phyloP scores from a whole-genome alignment of 1,140 invertebrate species.

The Zaprionus vittiger region DNA sequence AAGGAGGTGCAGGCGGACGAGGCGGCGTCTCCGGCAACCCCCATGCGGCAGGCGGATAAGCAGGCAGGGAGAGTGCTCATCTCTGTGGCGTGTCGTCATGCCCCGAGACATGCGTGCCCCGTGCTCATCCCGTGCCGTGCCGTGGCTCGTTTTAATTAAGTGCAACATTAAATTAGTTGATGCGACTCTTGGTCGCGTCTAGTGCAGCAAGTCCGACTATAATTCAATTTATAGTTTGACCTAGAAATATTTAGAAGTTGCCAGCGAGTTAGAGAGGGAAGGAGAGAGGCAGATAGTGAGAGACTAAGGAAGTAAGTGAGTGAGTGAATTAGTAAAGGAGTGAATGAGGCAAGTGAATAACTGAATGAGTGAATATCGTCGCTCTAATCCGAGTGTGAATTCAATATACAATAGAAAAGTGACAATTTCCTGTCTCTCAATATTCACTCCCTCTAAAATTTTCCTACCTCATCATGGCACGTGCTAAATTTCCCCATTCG shows the following conservation, averaged over 20 bases:
- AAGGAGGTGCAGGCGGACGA: constrained; percentile 3
- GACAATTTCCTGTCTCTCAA: constrained; percentile 24
- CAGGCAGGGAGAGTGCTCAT: neutral
- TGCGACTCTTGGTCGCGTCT: constrained; percentile 39
- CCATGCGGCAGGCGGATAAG: constrained; percentile 23
- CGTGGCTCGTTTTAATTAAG: constrained; percentile 74
- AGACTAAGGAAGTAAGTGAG: too few relatives aligned
- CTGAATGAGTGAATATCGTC: constrained; percentile 10
- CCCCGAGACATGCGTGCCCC: constrained; percentile 59
- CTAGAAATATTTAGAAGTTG: constrained; percentile 72
- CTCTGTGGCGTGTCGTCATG: constrained; percentile 50
- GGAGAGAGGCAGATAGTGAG: too few relatives aligned
- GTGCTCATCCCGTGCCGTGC: constrained; percentile 3
- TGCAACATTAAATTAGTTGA: constrained; percentile 81
- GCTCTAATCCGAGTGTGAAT: constrained; percentile 9
- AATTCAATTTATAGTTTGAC: constrained; percentile 77
- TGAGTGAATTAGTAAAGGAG: constrained; percentile 24
- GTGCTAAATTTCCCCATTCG: constrained; percentile 25
- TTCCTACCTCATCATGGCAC: constrained; percentile 36
- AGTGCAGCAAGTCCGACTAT: constrained; percentile 45
- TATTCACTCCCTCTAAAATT: constrained; percentile 14
- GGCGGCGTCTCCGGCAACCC: constrained; percentile 44
- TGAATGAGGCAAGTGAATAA: constrained; percentile 17
- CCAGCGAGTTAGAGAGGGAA: too few relatives aligned
- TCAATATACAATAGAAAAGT: neutral